Evolutionary conservation across 2,797 vertebrate genomes (phyloP).

Genomic region (Acropternis orthonyx): DNA sequence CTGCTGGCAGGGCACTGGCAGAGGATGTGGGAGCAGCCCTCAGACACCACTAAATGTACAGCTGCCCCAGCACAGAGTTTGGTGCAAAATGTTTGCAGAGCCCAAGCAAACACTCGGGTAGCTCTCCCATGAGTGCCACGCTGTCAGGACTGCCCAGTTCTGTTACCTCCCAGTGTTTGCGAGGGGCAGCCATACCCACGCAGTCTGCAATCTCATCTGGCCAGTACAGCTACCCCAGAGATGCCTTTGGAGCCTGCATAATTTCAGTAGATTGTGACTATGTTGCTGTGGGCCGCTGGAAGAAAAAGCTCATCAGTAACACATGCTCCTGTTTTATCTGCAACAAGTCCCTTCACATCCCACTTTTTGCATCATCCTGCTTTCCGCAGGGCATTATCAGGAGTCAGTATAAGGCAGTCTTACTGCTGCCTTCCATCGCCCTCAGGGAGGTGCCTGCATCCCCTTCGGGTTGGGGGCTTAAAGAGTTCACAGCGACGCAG

Average conservation of each 20-base stretch:
- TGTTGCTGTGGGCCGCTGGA: neutral
- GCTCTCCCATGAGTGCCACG: neutral
- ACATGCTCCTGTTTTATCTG: neutral
- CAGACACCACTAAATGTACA: neutral
- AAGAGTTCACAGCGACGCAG: neutral
- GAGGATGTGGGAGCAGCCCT: neutral
- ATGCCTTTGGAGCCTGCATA: neutral
- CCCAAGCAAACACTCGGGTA: neutral
- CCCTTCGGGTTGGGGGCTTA: neutral
- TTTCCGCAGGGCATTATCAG: neutral
- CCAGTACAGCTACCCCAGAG: neutral
- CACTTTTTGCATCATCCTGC: neutral
- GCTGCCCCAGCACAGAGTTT: neutral
- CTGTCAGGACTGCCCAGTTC: neutral
- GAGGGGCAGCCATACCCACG: neutral
- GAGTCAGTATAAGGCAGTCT: neutral
- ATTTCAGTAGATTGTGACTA: neutral
- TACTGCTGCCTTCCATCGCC: accelerated
- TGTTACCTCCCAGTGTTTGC: neutral
- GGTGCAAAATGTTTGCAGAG: neutral
- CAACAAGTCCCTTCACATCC: conserved; percentile 3
- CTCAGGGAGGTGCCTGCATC: neutral
- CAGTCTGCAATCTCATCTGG: neutral
- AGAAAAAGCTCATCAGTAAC: neutral
- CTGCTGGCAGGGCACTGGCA: neutral